Evolutionary conservation across 2,888 invertebrate species (phyloP).

Genomic region (Ctenicera cuprea): DNA sequence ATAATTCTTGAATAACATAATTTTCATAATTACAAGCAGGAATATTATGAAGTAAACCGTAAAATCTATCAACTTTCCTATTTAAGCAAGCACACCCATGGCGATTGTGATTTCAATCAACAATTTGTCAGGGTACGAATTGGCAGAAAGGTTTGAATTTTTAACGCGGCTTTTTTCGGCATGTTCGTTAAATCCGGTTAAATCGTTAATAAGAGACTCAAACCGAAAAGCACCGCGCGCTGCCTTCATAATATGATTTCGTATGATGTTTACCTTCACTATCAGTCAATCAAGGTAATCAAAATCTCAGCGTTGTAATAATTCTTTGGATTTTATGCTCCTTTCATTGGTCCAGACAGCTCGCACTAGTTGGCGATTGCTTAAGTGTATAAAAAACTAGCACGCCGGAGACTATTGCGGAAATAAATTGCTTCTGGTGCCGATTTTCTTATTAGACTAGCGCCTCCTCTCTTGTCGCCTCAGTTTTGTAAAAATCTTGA

Average conservation of each 20-base stretch:
- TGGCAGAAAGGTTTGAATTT: conserved; percentile 6
- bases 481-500: conserved; percentile 33
- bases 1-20: background rate
- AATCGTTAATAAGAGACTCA: conserved; percentile 1
- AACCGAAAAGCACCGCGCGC: background rate
- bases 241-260: background rate
- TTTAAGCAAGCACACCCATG: conserved; percentile 3
- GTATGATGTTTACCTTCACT: conserved; percentile 25
- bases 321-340: conserved; percentile 14
- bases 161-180: background rate
- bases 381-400: conserved; percentile 30
- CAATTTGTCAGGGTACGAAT: conserved; percentile 7
- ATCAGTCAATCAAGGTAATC: conserved; percentile 32
- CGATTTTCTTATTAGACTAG: conserved; percentile 34
- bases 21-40: background rate
- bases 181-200: conserved; percentile 1
- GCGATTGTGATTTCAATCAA: conserved; percentile 6
- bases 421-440: conserved; percentile 39
- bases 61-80: conserved; percentile 2
- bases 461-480: conserved; percentile 24
- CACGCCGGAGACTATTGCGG: conserved; percentile 26
- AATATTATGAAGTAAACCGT: background rate
- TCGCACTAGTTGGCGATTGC: conserved; percentile 19
- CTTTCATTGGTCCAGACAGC: conserved; percentile 22
- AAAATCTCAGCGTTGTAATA: conserved; percentile 16